A percentile compares a stretch with the other conserved stretches of the same genome.
phyloP scores from a whole-genome alignment of 2,888 invertebrate genomes.

The Aporophyla nigra region DNA sequence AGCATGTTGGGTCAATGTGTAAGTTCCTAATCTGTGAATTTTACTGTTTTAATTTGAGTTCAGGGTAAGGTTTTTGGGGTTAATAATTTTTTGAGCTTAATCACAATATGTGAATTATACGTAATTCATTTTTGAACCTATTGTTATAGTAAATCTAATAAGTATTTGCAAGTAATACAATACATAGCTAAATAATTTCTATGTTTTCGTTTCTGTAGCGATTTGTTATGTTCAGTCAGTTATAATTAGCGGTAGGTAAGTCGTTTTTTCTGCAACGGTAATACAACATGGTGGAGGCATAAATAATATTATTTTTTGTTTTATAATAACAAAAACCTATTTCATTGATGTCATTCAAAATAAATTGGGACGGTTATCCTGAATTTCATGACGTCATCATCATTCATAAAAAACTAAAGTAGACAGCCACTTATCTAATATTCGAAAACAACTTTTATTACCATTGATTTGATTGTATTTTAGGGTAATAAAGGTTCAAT shows the following conservation, averaged over 20 bases:
- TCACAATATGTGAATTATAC: neutral
- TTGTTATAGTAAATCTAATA: neutral
- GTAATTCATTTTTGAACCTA: neutral
- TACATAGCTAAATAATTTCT: neutral
- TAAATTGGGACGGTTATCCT: neutral
- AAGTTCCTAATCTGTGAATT: constrained; percentile 4
- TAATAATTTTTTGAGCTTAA: neutral
- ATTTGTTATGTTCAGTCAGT: neutral
- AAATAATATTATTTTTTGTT: neutral
- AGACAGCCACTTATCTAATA: constrained; percentile 38
- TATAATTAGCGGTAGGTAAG: neutral
- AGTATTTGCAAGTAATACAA: neutral
- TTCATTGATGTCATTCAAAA: constrained; percentile 1
- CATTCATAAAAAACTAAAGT: constrained; percentile 22
- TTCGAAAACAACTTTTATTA: constrained; percentile 60
- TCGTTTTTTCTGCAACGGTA: neutral
- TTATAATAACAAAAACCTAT: neutral
- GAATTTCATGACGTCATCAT: neutral
- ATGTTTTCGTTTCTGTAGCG: neutral
- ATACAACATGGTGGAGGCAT: neutral
- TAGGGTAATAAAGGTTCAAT: constrained; percentile 79
- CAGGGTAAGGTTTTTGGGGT: neutral
- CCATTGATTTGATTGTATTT: constrained; percentile 73
- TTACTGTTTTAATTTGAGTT: constrained; percentile 1
- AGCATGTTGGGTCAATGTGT: constrained; percentile 1